Evolutionary conservation across 2,113 vertebrate species (phyloP).

Genomic region (Megaceryle torquata): DNA sequence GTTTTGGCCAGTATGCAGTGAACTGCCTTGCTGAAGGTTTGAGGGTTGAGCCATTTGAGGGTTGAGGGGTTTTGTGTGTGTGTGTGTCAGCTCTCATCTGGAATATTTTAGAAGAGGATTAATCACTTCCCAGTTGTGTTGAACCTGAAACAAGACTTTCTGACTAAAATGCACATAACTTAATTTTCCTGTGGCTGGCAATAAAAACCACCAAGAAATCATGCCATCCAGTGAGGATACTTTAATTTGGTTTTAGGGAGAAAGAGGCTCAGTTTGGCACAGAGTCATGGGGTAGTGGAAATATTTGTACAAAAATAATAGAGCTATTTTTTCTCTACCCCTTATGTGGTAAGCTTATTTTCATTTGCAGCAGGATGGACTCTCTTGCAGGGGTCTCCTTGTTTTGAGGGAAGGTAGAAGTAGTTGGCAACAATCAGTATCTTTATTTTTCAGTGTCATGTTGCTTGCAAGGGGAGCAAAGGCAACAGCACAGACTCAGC

Average conservation of each 20-base stretch:
- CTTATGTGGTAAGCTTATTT: background rate
- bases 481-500: background rate
- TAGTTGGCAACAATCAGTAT: background rate
- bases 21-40: background rate
- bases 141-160: constrained; percentile 49
- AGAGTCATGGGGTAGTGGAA: constrained; percentile 2
- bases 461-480: background rate
- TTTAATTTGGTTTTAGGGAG: constrained; percentile 39
- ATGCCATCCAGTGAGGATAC: constrained; percentile 18
- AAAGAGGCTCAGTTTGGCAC: constrained; percentile 32
- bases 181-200: constrained; percentile 55
- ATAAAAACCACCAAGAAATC: constrained; percentile 45
- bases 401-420: background rate
- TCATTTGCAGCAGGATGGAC: background rate
- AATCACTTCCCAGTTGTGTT: constrained; percentile 65
- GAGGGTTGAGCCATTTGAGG: background rate
- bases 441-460: background rate
- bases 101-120: constrained; percentile 60
- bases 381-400: background rate
- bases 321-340: background rate
- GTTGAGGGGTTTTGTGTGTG: fast-evolving
- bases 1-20: background rate
- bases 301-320: constrained; percentile 1
- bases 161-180: constrained; percentile 44
- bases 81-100: constrained; percentile 32